Base-by-base conservation (phyloP, 2,797 vertebrate species). In the Valencia hispanica region DNA sequence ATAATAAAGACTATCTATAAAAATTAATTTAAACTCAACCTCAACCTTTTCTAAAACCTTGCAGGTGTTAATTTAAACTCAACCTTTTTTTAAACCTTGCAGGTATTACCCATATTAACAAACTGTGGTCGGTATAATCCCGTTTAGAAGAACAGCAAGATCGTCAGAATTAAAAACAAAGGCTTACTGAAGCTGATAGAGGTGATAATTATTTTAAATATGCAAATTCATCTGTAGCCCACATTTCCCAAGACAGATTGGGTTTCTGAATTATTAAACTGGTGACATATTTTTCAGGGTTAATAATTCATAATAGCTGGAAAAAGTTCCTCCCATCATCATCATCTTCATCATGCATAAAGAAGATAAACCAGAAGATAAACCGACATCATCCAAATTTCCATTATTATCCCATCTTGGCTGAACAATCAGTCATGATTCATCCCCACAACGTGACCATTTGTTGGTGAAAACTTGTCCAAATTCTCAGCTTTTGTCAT, bases 231-330 rank as follows among this genome's bases (percentile, higher is more conserved):
- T 73, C 73, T 75, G 61, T 77, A 87, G 76, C 79, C 79, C 68
- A 72, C 61, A 81, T 87, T 85, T 80, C 53, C 65, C 77, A 0
- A 68, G 83, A 91, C 89, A 90, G 89, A 86, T 89, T 87, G 91
- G 72, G n/a, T 57, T 4, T 30, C 47, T 94, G 76, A 92, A 92
- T 92, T 90, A 93, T 91, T 91, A 72, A 92, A 51, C 65, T 51
- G 69, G 59, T 27, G 75, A 87, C 89, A 92, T 89, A 72, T 84
- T 90, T 88, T 88, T 70, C 9, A 25, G 25, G 36, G 70, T 92
- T 66, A 87, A 93, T 91, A 85, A 92, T 93, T 88, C 30, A 92
- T 65, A 72, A 18, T n/a, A 68, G 51, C 59, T 84, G 73, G 71
- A 65, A 84, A 79, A 81, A 79, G 75, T 74, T 68, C 50, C 76